Evolutionary conservation across 2,888 invertebrate species (phyloP).

Genomic region (Eurois occulta): DNA sequence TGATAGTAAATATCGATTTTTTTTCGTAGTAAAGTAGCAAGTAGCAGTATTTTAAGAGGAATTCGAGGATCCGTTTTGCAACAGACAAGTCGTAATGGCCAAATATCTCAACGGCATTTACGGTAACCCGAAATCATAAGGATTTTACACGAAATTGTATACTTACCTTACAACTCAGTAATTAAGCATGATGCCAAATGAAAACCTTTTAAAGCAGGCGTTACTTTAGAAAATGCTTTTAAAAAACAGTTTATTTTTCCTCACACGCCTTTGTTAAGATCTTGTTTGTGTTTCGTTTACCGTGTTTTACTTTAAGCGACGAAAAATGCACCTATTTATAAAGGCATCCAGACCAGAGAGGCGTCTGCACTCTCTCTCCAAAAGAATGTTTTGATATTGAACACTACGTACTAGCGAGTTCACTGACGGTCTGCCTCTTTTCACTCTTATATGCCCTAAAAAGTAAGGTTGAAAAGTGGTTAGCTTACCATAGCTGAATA

Average conservation of each 20-base stretch:
- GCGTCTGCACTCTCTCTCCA: slow-evolving; percentile 51
- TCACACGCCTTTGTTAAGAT: slow-evolving; percentile 35
- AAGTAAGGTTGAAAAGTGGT: too few relatives aligned
- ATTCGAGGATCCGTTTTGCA: not conserved
- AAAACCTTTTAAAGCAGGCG: slow-evolving; percentile 57
- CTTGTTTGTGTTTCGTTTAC: slow-evolving; percentile 60
- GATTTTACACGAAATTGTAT: slow-evolving; percentile 19
- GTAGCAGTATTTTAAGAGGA: not conserved
- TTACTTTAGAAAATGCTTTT: slow-evolving; percentile 51
- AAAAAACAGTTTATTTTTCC: slow-evolving; percentile 55
- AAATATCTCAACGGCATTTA: not conserved
- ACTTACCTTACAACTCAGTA: slow-evolving; percentile 32
- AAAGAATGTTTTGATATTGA: slow-evolving; percentile 33
- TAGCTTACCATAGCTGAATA: too few relatives aligned
- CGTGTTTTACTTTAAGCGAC: slow-evolving; percentile 48
- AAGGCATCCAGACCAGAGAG: slow-evolving; percentile 14
- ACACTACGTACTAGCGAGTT: too few relatives aligned
- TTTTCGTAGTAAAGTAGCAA: not conserved
- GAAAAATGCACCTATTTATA: slow-evolving; percentile 62
- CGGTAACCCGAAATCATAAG: not conserved
- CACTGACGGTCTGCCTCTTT: too few relatives aligned
- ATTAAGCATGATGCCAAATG: slow-evolving; percentile 45
- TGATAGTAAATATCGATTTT: not conserved
- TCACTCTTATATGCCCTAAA: too few relatives aligned
- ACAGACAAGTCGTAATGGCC: not conserved